Conservation (phyloP, 1,140 invertebrate genomes). For the Hycleus cichorii region DNA sequence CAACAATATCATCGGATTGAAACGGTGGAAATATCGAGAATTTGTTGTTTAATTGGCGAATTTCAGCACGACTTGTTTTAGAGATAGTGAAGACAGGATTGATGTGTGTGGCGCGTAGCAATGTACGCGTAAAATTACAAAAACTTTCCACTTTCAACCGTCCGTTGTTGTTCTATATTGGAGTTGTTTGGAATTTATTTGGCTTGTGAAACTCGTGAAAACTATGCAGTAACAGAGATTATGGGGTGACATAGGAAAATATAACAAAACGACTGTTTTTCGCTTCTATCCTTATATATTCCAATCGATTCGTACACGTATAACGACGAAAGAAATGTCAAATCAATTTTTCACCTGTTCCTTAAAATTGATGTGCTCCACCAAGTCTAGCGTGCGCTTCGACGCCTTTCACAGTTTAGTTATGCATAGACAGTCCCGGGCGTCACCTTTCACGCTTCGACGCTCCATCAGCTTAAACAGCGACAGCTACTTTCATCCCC, state of each 20-base stretch:
- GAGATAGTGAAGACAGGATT: no score
- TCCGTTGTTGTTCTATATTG: no score
- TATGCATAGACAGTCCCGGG: conserved; percentile 32
- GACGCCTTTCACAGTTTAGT: conserved; percentile 23
- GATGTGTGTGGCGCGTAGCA: neutral
- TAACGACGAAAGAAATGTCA: conserved; percentile 5
- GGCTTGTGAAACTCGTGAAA: no score
- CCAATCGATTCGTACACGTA: neutral
- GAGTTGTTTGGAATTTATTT: no score
- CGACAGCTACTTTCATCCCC: conserved; percentile 24
- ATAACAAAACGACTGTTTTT: neutral
- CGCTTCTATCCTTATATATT: neutral
- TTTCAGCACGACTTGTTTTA: no score
- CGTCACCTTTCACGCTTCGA: conserved; percentile 30
- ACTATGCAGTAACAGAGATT: no score
- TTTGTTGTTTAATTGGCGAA: no score
- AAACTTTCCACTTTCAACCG: neutral
- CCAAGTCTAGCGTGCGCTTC: conserved; percentile 11
- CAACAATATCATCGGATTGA: no score
- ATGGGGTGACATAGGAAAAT: no score
- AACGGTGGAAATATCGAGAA: no score
- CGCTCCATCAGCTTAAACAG: conserved; percentile 31
- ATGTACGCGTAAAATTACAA: neutral
- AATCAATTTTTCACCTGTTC: conserved; percentile 32
- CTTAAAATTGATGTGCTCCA: conserved; percentile 27